A percentile compares a stretch with the other conserved stretches of the same genome.
These are phyloP conservation scores for Neelides folsomi DNA, from an alignment of 2,888 invertebrate genomes.

Conservation along the genomic window DNA sequence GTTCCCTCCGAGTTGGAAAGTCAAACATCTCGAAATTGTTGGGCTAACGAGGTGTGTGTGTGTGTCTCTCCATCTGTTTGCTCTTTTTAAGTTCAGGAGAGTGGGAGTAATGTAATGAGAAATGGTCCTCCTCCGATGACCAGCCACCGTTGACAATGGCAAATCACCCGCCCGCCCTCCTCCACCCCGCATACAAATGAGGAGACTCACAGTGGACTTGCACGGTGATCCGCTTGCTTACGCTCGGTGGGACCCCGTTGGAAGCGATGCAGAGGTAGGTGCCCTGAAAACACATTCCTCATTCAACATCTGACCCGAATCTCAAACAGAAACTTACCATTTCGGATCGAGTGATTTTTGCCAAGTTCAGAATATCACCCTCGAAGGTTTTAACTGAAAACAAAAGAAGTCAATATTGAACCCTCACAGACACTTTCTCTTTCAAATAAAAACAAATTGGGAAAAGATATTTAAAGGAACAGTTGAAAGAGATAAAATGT, in stretches of 20 bases:
- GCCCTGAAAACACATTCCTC: conserved; percentile 6
- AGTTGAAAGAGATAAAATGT: too few species aligned
- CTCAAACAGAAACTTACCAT: conserved; percentile 16
- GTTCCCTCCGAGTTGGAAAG: background rate
- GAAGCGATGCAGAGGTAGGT: conserved; percentile 71
- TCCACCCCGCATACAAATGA: background rate
- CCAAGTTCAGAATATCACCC: conserved; percentile 65
- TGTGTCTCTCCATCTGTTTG: background rate
- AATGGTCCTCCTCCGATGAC: background rate
- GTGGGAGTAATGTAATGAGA: conserved; percentile 3
- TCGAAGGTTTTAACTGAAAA: conserved; percentile 54
- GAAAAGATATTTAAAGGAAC: too few species aligned
- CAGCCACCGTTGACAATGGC: conserved; percentile 3
- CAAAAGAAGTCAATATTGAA: conserved; percentile 8
- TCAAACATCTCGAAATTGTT: conserved; percentile 13
- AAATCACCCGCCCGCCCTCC: conserved; percentile 1
- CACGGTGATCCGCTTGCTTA: conserved; percentile 79
- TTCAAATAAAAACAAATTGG: too few species aligned
- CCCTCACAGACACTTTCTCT: too few species aligned
- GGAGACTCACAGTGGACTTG: conserved; percentile 74
- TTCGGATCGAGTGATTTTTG: conserved; percentile 76
- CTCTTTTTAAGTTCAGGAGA: background rate
- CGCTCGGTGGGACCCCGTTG: conserved; percentile 74
- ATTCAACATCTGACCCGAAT: too few species aligned
- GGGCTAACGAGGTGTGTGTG: conserved; percentile 6